Base-by-base conservation (phyloP, 2,888 invertebrate genomes). In the Fragum sueziense region DNA sequence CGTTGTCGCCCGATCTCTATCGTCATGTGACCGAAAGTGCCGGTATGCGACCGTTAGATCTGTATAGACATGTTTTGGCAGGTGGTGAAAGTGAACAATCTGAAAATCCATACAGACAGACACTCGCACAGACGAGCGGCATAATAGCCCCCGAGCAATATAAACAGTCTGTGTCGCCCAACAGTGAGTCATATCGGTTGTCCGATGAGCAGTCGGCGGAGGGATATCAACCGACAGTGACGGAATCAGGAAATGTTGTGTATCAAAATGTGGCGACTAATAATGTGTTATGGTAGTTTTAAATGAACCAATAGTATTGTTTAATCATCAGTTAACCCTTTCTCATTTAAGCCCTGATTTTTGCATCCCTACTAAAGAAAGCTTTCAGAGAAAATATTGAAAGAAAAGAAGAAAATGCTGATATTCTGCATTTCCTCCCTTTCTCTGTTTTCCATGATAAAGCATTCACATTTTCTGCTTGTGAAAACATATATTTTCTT, bases 201-300 rank as follows among this genome's bases (percentile, higher is more conserved):
- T 34, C 33, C 11, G 65, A 65, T n/a, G 34, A n/a, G 17, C 29
- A 34, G 25, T 34, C 37, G 17, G 9, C 25, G 1, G 65, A 65
- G 41, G 41, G 65, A 9, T 65, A 41, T n/a, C 33, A 34, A 41
- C 65, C 65, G 2, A 65, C 29, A 41, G 65, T 65, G 22, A 41
- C 65, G 14, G 65, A 65, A 37, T 33, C 41, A 27, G 41, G 25
- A 33, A 65, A 65, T 27, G n/a, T 65, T 22, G 34, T 22, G 20
- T 65, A 34, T 27, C 65, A 65, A 20, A 65, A 27, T 65, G 65
- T 65, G n/a, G 41, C 65, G 27, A n/a, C n/a, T n/a, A 65, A 65
- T 65, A 65, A 65, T 65, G 27, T 34, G 17, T n/a, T 65, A 27
- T 65, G 65, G 65, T 65, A 47, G 17, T 37, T n/a, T n/a, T n/a